phyloP scores from a whole-genome alignment of 2,797 vertebrate species.

The Antennarius maculatus region DNA sequence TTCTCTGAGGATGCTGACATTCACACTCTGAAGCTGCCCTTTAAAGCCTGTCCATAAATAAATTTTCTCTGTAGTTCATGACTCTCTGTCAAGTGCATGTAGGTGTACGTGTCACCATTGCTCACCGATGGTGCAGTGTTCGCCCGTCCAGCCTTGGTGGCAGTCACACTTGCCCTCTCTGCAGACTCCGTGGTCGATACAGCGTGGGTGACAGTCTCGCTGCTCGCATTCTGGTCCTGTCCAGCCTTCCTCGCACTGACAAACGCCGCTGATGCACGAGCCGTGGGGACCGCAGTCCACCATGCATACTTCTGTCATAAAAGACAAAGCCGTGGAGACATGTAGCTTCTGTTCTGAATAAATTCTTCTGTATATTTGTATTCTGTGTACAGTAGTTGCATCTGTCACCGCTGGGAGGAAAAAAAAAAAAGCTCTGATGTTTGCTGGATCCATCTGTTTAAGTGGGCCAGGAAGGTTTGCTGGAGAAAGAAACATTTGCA shows the following conservation, averaged over 20 bases:
- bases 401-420: constrained; percentile 22
- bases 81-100: constrained; percentile 54
- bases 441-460: constrained; percentile 39
- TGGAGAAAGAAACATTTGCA: constrained; percentile 17
- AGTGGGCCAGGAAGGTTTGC: constrained; percentile 50
- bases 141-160: constrained; percentile 98
- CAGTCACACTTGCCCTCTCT: constrained; percentile 97
- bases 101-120: constrained; percentile 47
- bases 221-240: constrained; percentile 89
- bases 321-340: constrained; percentile 43
- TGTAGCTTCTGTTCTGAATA: constrained; percentile 29
- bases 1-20: constrained; percentile 45
- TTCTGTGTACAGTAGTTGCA: constrained; percentile 29
- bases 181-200: constrained; percentile 94
- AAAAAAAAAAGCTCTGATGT: constrained; percentile 36
- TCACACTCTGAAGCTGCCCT: constrained; percentile 69
- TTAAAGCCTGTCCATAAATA: constrained; percentile 46
- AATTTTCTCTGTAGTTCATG: constrained; percentile 38
- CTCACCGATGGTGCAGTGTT: constrained; percentile 99
- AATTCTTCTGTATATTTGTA: constrained; percentile 33
- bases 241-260: constrained; percentile 97
- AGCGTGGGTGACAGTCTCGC: constrained; percentile 95
- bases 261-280: constrained; percentile 91
- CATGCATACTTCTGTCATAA: constrained; percentile 87
- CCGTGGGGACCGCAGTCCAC: constrained; percentile 93